phyloP scores from a whole-genome alignment of 2,888 invertebrate genomes.

The Napeogenes sylphis region DNA sequence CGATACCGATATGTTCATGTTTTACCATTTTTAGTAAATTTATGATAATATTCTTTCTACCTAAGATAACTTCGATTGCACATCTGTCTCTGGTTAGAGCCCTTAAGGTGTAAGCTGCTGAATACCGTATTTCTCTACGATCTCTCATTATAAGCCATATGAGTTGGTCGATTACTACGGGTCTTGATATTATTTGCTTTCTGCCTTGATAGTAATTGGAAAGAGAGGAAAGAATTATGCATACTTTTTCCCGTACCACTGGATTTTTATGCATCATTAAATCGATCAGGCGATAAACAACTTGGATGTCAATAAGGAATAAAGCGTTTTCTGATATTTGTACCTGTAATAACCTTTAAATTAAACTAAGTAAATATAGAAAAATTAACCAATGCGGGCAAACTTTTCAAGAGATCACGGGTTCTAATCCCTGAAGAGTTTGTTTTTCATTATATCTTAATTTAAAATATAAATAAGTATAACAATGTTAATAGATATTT shows the following conservation, averaged over 20 bases:
- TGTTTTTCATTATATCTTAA: too few species aligned
- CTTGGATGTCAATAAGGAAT: slow-evolving; percentile 53
- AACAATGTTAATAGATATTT: too few species aligned
- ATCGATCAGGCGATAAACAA: slow-evolving; percentile 60
- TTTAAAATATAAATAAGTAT: too few species aligned
- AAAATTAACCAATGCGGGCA: too few species aligned
- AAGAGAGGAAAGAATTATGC: slow-evolving; percentile 52
- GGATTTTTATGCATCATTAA: slow-evolving; percentile 54
- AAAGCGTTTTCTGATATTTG: slow-evolving; percentile 62
- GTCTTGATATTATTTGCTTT: slow-evolving; percentile 48
- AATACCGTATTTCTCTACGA: slow-evolving; percentile 60
- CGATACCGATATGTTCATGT: slow-evolving; percentile 58
- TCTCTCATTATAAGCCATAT: slow-evolving; percentile 56
- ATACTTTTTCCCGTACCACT: slow-evolving; percentile 59
- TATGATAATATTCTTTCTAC: slow-evolving; percentile 49
- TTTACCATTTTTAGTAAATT: slow-evolving; percentile 60
- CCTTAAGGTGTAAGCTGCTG: slow-evolving; percentile 55
- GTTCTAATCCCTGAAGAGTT: too few species aligned
- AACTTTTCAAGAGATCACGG: not conserved
- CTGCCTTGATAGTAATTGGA: slow-evolving; percentile 55
- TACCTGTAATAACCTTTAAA: slow-evolving; percentile 43
- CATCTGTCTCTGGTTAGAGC: slow-evolving; percentile 53
- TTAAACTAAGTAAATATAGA: too few species aligned
- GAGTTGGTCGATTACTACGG: slow-evolving; percentile 50
- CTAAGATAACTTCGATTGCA: slow-evolving; percentile 45